A percentile compares a stretch with the other conserved stretches of the same genome.
Conservation (phyloP, 2,113 vertebrate species). For the Porphyrio hochstetteri region DNA sequence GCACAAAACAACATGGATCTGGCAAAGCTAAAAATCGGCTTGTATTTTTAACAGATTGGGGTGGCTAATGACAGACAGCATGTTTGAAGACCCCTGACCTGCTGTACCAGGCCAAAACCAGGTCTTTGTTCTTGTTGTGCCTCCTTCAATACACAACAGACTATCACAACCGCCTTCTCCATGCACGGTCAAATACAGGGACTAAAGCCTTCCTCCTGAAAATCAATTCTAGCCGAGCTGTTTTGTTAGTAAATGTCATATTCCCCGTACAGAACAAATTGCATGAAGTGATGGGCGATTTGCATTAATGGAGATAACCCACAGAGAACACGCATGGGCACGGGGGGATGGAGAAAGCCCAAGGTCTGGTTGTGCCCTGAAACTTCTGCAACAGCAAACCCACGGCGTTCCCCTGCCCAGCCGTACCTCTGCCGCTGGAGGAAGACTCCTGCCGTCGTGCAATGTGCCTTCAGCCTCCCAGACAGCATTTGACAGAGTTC, state of each 20-base stretch:
- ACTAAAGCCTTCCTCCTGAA: rapidly evolving
- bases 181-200: rapidly evolving
- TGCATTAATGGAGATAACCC: not conserved
- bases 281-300: rapidly evolving
- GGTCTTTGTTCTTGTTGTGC: rapidly evolving
- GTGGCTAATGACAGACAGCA: not conserved
- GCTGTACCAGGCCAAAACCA: not conserved
- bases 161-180: not conserved
- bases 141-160: too few species aligned
- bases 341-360: not conserved
- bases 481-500: conserved; percentile 69
- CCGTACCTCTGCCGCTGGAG: not conserved
- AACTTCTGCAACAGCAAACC: not conserved
- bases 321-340: rapidly evolving
- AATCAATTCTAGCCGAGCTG: not conserved
- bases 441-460: conserved; percentile 9
- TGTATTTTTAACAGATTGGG: not conserved
- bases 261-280: not conserved
- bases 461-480: conserved; percentile 31
- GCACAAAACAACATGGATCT: not conserved
- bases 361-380: rapidly evolving
- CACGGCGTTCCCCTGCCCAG: not conserved
- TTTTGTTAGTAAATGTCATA: not conserved
- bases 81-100: not conserved
- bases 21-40: rapidly evolving